These are phyloP conservation scores for Chrysolina haemoptera DNA, from an alignment of 2,888 invertebrate species.

Conservation along the genomic window DNA sequence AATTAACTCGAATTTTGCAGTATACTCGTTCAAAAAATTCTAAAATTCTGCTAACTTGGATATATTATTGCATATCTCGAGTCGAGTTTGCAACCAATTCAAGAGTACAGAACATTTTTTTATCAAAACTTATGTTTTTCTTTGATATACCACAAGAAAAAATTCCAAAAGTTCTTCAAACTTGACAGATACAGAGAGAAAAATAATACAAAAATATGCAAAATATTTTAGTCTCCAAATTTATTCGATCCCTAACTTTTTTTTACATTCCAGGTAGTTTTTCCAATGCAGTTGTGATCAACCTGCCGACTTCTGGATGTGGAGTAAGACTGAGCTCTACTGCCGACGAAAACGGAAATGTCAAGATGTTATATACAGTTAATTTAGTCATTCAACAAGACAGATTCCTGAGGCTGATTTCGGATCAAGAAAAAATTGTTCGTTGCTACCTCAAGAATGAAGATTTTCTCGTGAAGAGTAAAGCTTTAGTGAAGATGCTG, in stretches of 20 bases:
- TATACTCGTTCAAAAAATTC: too few relatives aligned
- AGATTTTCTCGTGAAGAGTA: slow-evolving; percentile 74
- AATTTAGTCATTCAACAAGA: slow-evolving; percentile 84
- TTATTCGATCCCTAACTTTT: not conserved
- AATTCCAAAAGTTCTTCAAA: too few relatives aligned
- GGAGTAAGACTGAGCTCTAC: slow-evolving; percentile 76
- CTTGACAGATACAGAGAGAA: too few relatives aligned
- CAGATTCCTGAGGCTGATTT: slow-evolving; percentile 79
- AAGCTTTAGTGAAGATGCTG: slow-evolving; percentile 72
- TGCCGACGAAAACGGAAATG: slow-evolving; percentile 67
- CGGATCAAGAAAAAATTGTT: slow-evolving; percentile 78
- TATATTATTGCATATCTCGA: too few relatives aligned
- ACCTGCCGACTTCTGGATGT: slow-evolving; percentile 77
- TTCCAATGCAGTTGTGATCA: slow-evolving; percentile 63
- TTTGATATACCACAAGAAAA: too few relatives aligned
- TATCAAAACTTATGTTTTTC: too few relatives aligned
- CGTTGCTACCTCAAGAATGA: slow-evolving; percentile 75
- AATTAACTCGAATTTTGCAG: too few relatives aligned
- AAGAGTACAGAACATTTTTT: too few relatives aligned
- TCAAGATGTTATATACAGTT: slow-evolving; percentile 76
- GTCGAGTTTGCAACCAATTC: too few relatives aligned
- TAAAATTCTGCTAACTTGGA: too few relatives aligned
- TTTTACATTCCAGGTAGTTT: slow-evolving; percentile 38
- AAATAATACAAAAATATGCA: too few relatives aligned
- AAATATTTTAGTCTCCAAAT: too few relatives aligned